A percentile compares a stretch with the other conserved stretches of the same genome.
These are phyloP conservation scores for Cichladusa arquata DNA, from an alignment of 2,113 vertebrate species.

Conservation along the genomic window DNA sequence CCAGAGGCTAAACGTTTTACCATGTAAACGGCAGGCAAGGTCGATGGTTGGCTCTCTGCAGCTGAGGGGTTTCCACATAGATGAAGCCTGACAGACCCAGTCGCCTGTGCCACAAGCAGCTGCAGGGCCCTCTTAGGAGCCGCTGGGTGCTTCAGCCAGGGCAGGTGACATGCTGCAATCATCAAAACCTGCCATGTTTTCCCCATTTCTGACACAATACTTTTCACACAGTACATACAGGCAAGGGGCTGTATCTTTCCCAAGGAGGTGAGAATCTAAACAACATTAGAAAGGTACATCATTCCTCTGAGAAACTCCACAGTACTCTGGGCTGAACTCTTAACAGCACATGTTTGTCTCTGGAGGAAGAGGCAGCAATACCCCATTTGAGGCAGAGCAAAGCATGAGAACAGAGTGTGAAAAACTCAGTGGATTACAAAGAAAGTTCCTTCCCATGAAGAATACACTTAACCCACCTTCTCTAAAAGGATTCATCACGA, in stretches of 20 bases:
- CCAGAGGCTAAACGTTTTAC: not conserved
- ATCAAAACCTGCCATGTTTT: not conserved
- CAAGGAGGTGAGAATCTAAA: not conserved
- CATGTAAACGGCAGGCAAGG: not conserved
- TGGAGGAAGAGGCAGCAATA: not conserved
- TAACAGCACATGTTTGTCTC: not conserved
- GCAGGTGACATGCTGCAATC: not conserved
- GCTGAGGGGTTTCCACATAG: not conserved
- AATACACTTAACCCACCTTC: not conserved
- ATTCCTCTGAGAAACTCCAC: not conserved
- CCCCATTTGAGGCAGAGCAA: not conserved
- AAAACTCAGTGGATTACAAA: not conserved
- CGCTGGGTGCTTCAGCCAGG: not conserved
- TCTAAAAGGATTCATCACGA: not conserved
- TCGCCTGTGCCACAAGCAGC: rapidly evolving
- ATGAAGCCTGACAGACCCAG: not conserved
- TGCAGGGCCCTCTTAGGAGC: not conserved
- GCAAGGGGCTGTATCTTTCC: not conserved
- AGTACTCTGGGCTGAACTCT: not conserved
- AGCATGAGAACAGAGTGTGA: not conserved
- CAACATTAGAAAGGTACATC: not conserved
- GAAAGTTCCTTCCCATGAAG: not conserved
- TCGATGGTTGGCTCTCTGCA: not conserved
- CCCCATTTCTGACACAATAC: not conserved
- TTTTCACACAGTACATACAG: not conserved